Evolutionary conservation across 2,888 invertebrate species (phyloP).

Genomic region (Eretmocerus hayati): DNA sequence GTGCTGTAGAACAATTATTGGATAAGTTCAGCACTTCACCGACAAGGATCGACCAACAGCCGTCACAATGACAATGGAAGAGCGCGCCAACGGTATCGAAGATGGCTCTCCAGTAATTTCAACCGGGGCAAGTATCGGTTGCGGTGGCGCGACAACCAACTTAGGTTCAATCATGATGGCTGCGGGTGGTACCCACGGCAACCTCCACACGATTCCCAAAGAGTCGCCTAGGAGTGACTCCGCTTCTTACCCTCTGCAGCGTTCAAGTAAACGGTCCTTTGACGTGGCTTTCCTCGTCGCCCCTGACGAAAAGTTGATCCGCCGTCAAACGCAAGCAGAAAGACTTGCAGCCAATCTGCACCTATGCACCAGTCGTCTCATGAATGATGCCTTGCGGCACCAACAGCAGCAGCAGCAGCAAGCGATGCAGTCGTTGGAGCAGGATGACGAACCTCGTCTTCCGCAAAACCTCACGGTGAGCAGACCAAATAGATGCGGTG

Average conservation of each 20-base stretch:
- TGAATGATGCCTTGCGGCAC: constrained; percentile 27
- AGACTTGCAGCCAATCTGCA: constrained; percentile 34
- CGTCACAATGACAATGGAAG: constrained; percentile 47
- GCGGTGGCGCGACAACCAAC: constrained; percentile 1
- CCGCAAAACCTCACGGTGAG: too few relatives aligned
- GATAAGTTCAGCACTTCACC: too few relatives aligned
- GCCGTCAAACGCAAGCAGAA: constrained; percentile 55
- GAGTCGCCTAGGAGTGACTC: constrained; percentile 20
- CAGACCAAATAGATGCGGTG: too few relatives aligned
- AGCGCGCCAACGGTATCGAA: constrained; percentile 44
- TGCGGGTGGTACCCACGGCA: too few relatives aligned
- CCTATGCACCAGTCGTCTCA: constrained; percentile 26
- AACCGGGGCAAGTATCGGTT: constrained; percentile 31
- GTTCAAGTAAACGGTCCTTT: constrained; percentile 67
- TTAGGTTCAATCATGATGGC: too few relatives aligned
- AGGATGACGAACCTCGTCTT: too few relatives aligned
- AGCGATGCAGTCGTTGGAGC: too few relatives aligned
- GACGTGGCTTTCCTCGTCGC: constrained; percentile 87
- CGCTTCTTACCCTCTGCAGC: constrained; percentile 42
- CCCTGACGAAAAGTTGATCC: constrained; percentile 73
- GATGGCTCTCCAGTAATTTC: constrained; percentile 40
- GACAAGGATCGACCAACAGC: constrained; percentile 1
- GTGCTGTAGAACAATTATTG: too few relatives aligned
- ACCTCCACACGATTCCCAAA: too few relatives aligned
- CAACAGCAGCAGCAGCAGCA: too few relatives aligned